Evolutionary conservation across 2,797 vertebrate species (phyloP).

Genomic region (Poliocrania exsul): DNA sequence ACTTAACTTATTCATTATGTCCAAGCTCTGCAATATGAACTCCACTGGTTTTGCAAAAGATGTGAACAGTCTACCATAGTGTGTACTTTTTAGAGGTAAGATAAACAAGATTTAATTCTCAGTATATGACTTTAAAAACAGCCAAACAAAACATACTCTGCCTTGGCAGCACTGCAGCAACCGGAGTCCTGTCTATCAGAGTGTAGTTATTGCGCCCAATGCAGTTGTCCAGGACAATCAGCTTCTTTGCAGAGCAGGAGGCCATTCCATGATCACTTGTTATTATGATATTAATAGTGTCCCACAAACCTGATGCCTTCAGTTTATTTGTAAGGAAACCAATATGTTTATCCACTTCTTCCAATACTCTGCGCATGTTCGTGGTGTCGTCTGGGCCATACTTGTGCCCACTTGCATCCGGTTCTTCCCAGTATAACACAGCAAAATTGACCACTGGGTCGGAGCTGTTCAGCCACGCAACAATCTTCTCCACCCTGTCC

Average conservation of each 20-base stretch:
- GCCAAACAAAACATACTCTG: slow-evolving; percentile 71
- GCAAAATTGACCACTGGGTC: slow-evolving; percentile 84
- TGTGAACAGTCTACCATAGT: neutral
- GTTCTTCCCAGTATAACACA: slow-evolving; percentile 93
- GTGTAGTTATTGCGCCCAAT: slow-evolving; percentile 79
- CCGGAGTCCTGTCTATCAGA: slow-evolving; percentile 83
- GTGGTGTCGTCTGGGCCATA: slow-evolving; percentile 86
- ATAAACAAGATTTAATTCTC: neutral
- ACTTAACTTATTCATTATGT: neutral
- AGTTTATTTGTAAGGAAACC: slow-evolving; percentile 84
- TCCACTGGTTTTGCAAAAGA: neutral
- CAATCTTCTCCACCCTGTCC: slow-evolving; percentile 81
- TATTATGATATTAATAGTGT: slow-evolving; percentile 87
- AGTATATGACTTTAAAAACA: neutral
- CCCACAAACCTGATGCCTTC: slow-evolving; percentile 84
- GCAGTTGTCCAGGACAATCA: slow-evolving; percentile 87
- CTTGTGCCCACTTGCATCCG: slow-evolving; percentile 86
- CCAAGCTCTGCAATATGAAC: neutral
- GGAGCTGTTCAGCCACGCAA: slow-evolving; percentile 81
- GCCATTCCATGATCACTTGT: slow-evolving; percentile 97
- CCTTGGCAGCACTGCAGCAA: slow-evolving; percentile 87
- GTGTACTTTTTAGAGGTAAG: neutral
- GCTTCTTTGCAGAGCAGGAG: slow-evolving; percentile 84
- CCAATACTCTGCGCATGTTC: slow-evolving; percentile 82
- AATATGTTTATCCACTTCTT: slow-evolving; percentile 85